phyloP scores from a whole-genome alignment of 2,888 invertebrate genomes.

The Oligia latruncula region DNA sequence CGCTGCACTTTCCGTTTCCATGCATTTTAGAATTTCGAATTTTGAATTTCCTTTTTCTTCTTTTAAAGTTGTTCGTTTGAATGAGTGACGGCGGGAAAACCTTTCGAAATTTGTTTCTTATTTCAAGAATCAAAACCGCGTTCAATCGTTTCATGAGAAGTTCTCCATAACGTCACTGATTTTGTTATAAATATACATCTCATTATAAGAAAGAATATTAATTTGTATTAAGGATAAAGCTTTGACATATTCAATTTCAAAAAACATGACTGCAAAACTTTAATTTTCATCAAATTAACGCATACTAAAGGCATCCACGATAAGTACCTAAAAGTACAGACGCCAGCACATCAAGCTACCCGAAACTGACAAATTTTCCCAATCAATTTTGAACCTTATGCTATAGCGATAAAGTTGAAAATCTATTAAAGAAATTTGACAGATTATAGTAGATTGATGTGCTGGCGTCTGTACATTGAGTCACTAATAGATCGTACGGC shows the following conservation, averaged over 20 bases:
- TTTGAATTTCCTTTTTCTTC: slow-evolving; percentile 25
- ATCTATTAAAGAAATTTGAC: too few relatives aligned
- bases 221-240: neutral
- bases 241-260: neutral
- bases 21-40: slow-evolving; percentile 42
- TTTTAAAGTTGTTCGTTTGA: slow-evolving; percentile 32
- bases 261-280: slow-evolving; percentile 8
- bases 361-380: too few relatives aligned
- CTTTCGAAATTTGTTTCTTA: slow-evolving; percentile 24
- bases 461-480: neutral
- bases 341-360: too few relatives aligned
- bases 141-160: slow-evolving; percentile 8
- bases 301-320: neutral
- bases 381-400: too few relatives aligned
- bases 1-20: slow-evolving; percentile 31
- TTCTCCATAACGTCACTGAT: neutral
- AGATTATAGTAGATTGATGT: too few relatives aligned
- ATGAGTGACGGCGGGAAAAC: slow-evolving; percentile 24
- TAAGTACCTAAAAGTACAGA: slow-evolving; percentile 1
- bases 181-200: neutral
- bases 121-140: slow-evolving; percentile 31
- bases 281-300: slow-evolving; percentile 21
- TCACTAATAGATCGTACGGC: slow-evolving; percentile 15
- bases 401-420: too few relatives aligned
- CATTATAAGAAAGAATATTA: neutral